These are phyloP conservation scores for Poecilobothrus nobilitatus DNA, from an alignment of 2,888 invertebrate species.

Conservation along the genomic window DNA sequence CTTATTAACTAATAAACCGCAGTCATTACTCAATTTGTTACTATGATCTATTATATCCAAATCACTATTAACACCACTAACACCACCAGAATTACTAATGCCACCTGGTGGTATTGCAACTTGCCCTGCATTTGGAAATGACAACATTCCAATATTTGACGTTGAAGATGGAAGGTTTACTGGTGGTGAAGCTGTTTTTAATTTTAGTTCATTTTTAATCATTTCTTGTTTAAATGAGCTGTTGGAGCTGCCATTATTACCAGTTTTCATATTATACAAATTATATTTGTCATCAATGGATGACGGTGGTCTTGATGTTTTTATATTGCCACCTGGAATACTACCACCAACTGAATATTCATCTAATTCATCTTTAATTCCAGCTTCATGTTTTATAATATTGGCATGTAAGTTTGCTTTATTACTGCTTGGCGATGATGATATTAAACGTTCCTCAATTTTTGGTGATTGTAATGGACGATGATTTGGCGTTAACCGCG, in stretches of 20 bases:
- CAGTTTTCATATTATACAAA: constrained; percentile 21
- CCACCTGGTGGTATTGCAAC: not conserved
- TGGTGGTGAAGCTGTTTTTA: constrained; percentile 11
- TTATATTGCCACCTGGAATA: not conserved
- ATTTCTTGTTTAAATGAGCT: constrained; percentile 21
- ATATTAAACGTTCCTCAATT: constrained; percentile 16
- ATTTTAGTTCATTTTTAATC: constrained; percentile 22
- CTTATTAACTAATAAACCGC: constrained; percentile 13
- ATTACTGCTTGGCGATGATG: constrained; percentile 12
- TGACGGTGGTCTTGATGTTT: constrained; percentile 10
- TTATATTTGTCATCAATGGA: constrained; percentile 22
- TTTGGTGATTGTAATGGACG: constrained; percentile 19
- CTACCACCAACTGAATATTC: constrained; percentile 15
- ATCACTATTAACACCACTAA: constrained; percentile 4
- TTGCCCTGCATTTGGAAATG: not conserved
- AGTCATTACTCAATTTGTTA: not conserved
- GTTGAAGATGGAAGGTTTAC: not conserved
- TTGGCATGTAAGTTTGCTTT: not conserved
- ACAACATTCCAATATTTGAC: not conserved
- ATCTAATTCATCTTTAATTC: constrained; percentile 24
- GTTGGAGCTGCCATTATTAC: constrained; percentile 14
- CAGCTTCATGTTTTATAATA: constrained; percentile 20
- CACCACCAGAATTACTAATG: not conserved
- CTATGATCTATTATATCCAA: constrained; percentile 17
- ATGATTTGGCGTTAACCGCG: constrained; percentile 18